phyloP scores from a whole-genome alignment of 1,140 invertebrate genomes.

The Goniozus legneri region DNA sequence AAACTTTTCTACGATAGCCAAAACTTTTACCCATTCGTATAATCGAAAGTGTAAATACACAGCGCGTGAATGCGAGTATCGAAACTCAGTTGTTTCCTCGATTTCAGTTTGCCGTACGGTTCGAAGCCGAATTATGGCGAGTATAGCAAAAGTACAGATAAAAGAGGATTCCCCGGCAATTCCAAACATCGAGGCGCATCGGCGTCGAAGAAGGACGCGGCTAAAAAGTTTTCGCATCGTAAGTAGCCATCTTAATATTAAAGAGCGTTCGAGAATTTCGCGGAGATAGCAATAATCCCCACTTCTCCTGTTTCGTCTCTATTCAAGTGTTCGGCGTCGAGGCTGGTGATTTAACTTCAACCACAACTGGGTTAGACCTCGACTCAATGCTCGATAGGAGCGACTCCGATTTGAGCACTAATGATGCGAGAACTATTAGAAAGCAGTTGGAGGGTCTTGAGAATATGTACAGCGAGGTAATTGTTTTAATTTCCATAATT shows the following conservation, averaged over 20 bases:
- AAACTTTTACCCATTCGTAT: neutral
- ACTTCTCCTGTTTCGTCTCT: too few species aligned
- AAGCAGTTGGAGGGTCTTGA: conserved; percentile 83
- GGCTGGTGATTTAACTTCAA: conserved; percentile 72
- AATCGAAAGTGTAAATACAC: neutral
- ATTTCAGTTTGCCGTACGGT: conserved; percentile 57
- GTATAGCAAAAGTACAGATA: conserved; percentile 41
- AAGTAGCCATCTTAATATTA: conserved; percentile 17
- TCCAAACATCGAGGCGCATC: conserved; percentile 44
- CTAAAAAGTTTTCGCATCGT: conserved; percentile 50
- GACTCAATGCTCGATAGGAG: conserved; percentile 76
- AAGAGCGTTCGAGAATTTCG: too few species aligned
- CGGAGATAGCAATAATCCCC: too few species aligned
- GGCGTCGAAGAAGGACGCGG: conserved; percentile 44
- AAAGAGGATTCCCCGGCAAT: conserved; percentile 38
- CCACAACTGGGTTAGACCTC: conserved; percentile 73
- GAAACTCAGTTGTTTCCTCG: conserved; percentile 5
- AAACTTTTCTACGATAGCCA: neutral
- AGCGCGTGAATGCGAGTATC: neutral
- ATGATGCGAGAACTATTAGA: conserved; percentile 74
- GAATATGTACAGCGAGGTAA: conserved; percentile 80
- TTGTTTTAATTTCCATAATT: conserved; percentile 1
- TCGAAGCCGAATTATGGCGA: conserved; percentile 58
- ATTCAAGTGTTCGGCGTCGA: conserved; percentile 67
- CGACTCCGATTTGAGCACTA: conserved; percentile 73